phyloP scores from a whole-genome alignment of 2,888 invertebrate genomes.

The Synergus gifuensis region DNA sequence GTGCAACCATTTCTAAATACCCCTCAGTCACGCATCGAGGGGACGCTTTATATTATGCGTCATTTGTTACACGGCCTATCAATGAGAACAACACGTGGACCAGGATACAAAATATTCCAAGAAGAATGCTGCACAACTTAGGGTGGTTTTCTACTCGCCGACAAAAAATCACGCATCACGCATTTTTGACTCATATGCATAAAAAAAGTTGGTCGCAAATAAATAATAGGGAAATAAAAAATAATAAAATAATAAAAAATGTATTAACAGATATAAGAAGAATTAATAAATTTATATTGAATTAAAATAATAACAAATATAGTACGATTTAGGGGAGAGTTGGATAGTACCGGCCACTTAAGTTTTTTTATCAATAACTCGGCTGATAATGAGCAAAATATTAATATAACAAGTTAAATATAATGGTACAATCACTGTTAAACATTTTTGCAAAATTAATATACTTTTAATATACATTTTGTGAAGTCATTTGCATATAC shows the following conservation, averaged over 20 bases:
- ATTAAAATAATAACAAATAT: no score
- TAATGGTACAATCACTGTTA: no score
- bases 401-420: no score
- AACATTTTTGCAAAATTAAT: no score
- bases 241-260: background rate
- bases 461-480: no score
- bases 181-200: background rate
- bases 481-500: no score
- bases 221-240: background rate
- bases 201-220: background rate
- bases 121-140: slow-evolving; percentile 27
- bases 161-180: background rate
- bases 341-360: no score
- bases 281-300: no score
- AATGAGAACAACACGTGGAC: slow-evolving; percentile 40
- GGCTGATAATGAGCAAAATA: no score
- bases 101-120: slow-evolving; percentile 25
- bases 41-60: slow-evolving; percentile 33
- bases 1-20: slow-evolving; percentile 38
- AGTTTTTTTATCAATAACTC: no score
- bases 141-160: background rate
- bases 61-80: slow-evolving; percentile 39
- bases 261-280: no score
- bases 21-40: slow-evolving; percentile 40
- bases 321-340: no score